Percentiles rank a stretch among this genome's conserved stretches.
These are phyloP conservation scores for Garra rufa DNA, from an alignment of 2,113 vertebrate species.

Conservation along the genomic window DNA sequence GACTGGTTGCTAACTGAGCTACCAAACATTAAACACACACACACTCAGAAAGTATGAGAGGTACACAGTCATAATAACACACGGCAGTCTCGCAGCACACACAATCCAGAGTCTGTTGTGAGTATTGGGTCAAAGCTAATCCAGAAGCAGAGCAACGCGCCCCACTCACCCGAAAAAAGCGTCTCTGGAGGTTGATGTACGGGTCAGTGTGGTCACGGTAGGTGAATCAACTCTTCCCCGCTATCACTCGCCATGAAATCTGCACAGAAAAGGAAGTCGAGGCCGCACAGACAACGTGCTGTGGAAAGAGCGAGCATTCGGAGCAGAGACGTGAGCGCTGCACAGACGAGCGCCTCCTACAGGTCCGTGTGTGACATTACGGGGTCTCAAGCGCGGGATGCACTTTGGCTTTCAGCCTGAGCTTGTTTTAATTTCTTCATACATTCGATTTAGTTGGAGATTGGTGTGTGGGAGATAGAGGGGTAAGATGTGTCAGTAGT, in stretches of 20 bases:
- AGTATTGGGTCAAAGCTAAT: background rate
- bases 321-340: background rate
- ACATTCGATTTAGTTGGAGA: background rate
- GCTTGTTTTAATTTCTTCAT: background rate
- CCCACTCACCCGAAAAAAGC: constrained; percentile 23
- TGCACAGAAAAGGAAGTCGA: constrained; percentile 48
- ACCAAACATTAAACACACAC: constrained; percentile 40
- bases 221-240: constrained; percentile 47
- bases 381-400: background rate
- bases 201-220: constrained; percentile 43
- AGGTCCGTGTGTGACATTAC: background rate
- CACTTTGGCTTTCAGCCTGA: background rate
- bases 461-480: background rate
- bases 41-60: background rate
- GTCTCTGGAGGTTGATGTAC: constrained; percentile 26
- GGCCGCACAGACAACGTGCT: constrained; percentile 32
- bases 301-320: constrained; percentile 38
- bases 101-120: background rate
- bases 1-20: constrained; percentile 38
- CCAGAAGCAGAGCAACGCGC: background rate
- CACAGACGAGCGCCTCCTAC: background rate
- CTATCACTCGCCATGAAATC: constrained; percentile 49
- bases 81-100: background rate
- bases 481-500: background rate
- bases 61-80: constrained; percentile 20